Percentiles rank a stretch among this genome's conserved stretches.
phyloP scores from a whole-genome alignment of 1,140 invertebrate genomes.

The Drosophila pseudoobscura region DNA sequence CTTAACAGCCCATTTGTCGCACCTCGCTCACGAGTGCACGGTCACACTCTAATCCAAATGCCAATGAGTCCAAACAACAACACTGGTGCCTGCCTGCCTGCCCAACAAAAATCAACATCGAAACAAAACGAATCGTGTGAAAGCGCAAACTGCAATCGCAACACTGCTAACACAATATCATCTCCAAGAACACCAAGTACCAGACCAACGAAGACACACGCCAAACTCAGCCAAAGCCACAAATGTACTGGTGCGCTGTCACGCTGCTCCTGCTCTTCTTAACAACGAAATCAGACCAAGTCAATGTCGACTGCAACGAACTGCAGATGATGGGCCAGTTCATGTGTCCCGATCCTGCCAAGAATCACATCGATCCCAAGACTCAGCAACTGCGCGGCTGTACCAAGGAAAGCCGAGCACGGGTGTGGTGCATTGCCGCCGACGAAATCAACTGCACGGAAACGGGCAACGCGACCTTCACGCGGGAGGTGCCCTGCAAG shows the following conservation, averaged over 20 bases:
- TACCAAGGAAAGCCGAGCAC: slow-evolving; percentile 86
- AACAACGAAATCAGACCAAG: slow-evolving; percentile 42
- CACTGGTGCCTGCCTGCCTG: slow-evolving; percentile 22
- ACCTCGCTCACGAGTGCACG: neutral
- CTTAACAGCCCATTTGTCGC: neutral
- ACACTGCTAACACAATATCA: slow-evolving; percentile 10
- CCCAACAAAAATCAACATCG: slow-evolving; percentile 33
- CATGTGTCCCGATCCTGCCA: slow-evolving; percentile 91
- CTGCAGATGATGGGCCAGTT: slow-evolving; percentile 91
- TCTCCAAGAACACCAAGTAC: slow-evolving; percentile 16
- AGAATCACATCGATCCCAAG: slow-evolving; percentile 92
- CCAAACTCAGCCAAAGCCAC: slow-evolving; percentile 17
- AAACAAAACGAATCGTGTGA: slow-evolving; percentile 28
- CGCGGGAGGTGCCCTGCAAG: slow-evolving; percentile 92
- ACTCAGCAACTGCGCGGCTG: slow-evolving; percentile 95
- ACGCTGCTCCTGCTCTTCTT: slow-evolving; percentile 39
- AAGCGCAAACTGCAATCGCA: slow-evolving; percentile 29
- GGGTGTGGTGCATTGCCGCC: slow-evolving; percentile 91
- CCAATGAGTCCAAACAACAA: slow-evolving; percentile 41
- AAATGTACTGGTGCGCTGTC: slow-evolving; percentile 48
- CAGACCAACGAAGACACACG: slow-evolving; percentile 10
- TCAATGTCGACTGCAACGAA: slow-evolving; percentile 86
- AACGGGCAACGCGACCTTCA: slow-evolving; percentile 91
- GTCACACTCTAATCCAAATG: slow-evolving; percentile 24
- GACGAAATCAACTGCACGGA: slow-evolving; percentile 92